Percentiles rank a stretch among this genome's conserved stretches.
These are phyloP conservation scores for Thermophis baileyi DNA, from an alignment of 2,113 vertebrate species.

Conservation along the genomic window DNA sequence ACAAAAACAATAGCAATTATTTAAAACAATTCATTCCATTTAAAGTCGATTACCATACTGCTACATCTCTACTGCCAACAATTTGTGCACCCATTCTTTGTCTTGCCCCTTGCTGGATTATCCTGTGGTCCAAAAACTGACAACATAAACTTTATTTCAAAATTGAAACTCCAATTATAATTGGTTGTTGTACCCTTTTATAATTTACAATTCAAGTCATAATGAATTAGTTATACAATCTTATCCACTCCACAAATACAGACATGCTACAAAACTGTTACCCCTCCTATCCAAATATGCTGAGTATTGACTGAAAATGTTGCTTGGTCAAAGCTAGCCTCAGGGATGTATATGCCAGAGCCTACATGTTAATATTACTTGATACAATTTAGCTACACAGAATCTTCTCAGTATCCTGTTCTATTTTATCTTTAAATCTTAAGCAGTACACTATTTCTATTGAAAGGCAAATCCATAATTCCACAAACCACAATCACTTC, in stretches of 20 bases:
- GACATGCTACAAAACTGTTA: not conserved
- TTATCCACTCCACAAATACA: not conserved
- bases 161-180: not conserved
- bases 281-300: not conserved
- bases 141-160: not conserved
- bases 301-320: not conserved
- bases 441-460: not conserved
- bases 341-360: not conserved
- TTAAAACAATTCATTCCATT: not conserved
- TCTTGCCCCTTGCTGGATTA: not conserved
- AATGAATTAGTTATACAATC: not conserved
- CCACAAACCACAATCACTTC: not conserved
- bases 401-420: not conserved
- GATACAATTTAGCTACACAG: not conserved
- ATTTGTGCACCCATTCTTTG: not conserved
- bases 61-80: not conserved
- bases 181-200: not conserved
- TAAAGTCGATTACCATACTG: not conserved
- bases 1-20: not conserved
- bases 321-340: not conserved
- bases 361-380: not conserved
- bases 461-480: not conserved
- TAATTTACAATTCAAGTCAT: not conserved
- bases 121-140: not conserved
- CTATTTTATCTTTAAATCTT: not conserved